Percentiles rank a stretch among this genome's conserved stretches.
phyloP scores from a whole-genome alignment of 1,140 invertebrate genomes.

The Scaptomyza hsui region DNA sequence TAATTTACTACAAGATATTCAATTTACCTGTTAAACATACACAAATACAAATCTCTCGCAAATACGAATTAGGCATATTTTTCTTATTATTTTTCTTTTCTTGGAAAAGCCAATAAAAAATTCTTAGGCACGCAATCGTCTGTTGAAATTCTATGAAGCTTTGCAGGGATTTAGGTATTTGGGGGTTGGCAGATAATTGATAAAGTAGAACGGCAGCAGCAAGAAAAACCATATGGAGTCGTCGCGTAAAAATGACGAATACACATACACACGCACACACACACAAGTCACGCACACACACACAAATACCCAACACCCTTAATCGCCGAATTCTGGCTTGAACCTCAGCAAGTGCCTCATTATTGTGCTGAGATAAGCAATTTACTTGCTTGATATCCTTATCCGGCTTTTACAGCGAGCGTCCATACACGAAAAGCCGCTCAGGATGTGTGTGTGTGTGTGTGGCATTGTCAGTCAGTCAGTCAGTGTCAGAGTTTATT shows the following conservation, averaged over 20 bases:
- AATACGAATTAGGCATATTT: conserved; percentile 31
- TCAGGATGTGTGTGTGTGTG: background rate
- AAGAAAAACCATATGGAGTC: conserved; percentile 3
- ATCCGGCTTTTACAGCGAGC: conserved; percentile 45
- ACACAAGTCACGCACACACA: conserved; percentile 15
- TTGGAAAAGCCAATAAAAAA: conserved; percentile 51
- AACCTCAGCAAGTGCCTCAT: conserved; percentile 47
- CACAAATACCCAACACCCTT: background rate
- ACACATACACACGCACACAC: conserved; percentile 25
- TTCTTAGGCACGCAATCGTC: conserved; percentile 16
- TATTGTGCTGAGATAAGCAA: conserved; percentile 73
- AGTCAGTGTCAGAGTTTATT: conserved; percentile 52
- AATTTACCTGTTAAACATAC: background rate
- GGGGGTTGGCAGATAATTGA: conserved; percentile 54
- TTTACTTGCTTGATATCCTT: conserved; percentile 73
- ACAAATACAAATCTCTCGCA: conserved; percentile 2
- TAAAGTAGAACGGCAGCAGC: conserved; percentile 46
- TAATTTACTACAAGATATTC: background rate
- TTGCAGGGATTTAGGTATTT: conserved; percentile 41
- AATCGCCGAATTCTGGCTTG: background rate
- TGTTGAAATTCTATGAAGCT: conserved; percentile 32
- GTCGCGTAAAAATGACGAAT: conserved; percentile 15
- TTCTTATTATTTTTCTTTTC: conserved; percentile 7
- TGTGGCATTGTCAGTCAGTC: conserved; percentile 23
- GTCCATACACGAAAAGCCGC: conserved; percentile 5